A percentile compares a stretch with the other conserved stretches of the same genome.
phyloP scores from a whole-genome alignment of 2,797 vertebrate species.

The Amazonetta brasiliensis region DNA sequence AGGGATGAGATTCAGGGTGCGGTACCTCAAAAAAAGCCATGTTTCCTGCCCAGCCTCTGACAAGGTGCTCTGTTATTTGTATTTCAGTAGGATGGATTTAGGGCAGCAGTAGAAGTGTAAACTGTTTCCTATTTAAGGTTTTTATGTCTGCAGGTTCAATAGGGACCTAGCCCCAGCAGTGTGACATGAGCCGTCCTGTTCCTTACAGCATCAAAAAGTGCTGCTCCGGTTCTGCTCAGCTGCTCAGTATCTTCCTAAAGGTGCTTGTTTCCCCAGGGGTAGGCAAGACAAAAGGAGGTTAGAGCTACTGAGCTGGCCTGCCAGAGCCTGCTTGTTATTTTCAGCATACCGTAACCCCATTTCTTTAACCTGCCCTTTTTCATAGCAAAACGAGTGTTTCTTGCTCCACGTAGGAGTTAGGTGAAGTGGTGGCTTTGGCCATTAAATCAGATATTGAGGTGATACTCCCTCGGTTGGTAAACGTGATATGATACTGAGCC shows the following conservation, averaged over 20 bases:
- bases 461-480: not conserved
- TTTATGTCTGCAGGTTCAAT: not conserved
- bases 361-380: not conserved
- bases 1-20: not conserved
- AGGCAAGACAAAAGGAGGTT: not conserved
- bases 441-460: not conserved
- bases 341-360: not conserved
- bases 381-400: not conserved
- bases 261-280: not conserved
- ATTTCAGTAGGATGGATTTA: not conserved
- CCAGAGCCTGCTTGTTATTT: not conserved
- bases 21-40: not conserved
- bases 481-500: rapidly evolving
- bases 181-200: not conserved
- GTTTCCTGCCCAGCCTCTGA: not conserved
- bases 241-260: not conserved
- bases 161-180: rapidly evolving
- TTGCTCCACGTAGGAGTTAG: not conserved
- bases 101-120: not conserved
- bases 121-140: rapidly evolving
- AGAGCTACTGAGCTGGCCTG: not conserved
- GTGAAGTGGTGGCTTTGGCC: not conserved
- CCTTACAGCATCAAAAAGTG: rapidly evolving
- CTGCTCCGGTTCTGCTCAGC: not conserved
- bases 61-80: not conserved